Evolutionary conservation across 2,888 invertebrate genomes (phyloP), one percentile per base, ranked within the genome.

Genomic region (Amphipyra berbera): DNA sequence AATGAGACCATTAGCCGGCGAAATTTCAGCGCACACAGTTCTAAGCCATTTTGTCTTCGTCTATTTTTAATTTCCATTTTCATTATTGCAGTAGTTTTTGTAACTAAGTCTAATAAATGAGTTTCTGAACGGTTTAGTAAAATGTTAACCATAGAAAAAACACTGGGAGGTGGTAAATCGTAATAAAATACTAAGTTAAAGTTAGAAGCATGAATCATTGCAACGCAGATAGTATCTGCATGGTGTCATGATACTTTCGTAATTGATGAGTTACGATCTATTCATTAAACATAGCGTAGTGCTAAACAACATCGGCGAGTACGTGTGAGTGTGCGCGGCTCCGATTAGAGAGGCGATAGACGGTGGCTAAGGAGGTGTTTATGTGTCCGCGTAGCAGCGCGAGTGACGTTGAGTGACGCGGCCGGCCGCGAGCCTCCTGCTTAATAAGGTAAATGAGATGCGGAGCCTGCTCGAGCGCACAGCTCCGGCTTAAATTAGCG

Each of bases 381-480:
- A 90, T 90, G 86, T 86, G 83, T 78, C 78, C 68, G 81, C 82
- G 75, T 75, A 72, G 68, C 73, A 61, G 53, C 70, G 64, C 77
- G 78, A 78, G 81, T 87, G 92, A 92, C 91, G 86, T 90, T 92
- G 92, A 93, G 89, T 90, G 92, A 92, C 91, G 89, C 86, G 87
- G 78, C 87, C 88, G 83, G 84, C 88, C 85, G 82, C 85, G 84
- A 78, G 82, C 76, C 78, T 75, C 72, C 79, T 64, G 84, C 90
- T 91, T 88, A 90, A 92, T 92, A 93, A 89, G 92, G 93, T 88
- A 92, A 91, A 92, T 90, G 90, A 91, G 91, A 90, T 89, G 90
- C 90, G 88, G 82, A 73, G 77, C 54, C 75, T 79, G 79, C 75
- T 77, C 76, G 67, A 78, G 76, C 79, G 68, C 70, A 70, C 79